phyloP scores from a whole-genome alignment of 2,113 vertebrate genomes.

The Nanger granti region DNA sequence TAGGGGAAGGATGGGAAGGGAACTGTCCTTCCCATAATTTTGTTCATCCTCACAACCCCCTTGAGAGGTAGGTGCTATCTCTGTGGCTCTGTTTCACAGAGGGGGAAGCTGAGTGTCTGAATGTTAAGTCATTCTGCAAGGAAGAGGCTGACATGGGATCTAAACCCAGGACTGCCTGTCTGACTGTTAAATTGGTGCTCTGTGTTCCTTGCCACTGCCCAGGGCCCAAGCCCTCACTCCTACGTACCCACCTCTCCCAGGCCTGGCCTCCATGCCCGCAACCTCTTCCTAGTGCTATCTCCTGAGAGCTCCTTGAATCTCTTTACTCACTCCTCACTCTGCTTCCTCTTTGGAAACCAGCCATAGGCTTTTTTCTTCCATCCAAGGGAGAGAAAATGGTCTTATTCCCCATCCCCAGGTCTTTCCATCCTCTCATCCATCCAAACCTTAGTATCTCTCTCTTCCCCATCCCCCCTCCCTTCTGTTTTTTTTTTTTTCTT shows the following conservation, averaged over 20 bases:
- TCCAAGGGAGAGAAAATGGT: constrained; percentile 42
- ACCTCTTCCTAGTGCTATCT: not conserved
- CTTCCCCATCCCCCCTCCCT: not conserved
- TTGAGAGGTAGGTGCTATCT: not conserved
- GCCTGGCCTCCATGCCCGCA: not conserved
- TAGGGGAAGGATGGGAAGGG: not conserved
- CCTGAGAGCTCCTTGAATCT: not conserved
- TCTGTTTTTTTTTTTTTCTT: rapidly evolving
- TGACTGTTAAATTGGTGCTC: not conserved
- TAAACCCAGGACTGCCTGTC: not conserved
- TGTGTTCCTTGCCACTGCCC: not conserved
- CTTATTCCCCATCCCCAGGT: constrained; percentile 29
- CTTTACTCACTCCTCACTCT: constrained; percentile 4
- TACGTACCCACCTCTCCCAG: not conserved
- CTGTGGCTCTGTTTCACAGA: not conserved
- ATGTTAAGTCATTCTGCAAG: not conserved
- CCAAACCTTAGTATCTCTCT: constrained; percentile 46
- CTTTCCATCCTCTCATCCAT: constrained; percentile 45
- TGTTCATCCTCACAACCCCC: not conserved
- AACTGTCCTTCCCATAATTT: not conserved
- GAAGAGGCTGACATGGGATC: not conserved
- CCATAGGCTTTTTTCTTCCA: constrained; percentile 36
- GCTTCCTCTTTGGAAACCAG: constrained; percentile 57
- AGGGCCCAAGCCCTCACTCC: not conserved
- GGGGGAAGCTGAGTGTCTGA: not conserved